Percentiles rank a stretch among this genome's conserved stretches.
phyloP scores from a whole-genome alignment of 2,113 vertebrate genomes.

The Shinisaurus crocodilurus region DNA sequence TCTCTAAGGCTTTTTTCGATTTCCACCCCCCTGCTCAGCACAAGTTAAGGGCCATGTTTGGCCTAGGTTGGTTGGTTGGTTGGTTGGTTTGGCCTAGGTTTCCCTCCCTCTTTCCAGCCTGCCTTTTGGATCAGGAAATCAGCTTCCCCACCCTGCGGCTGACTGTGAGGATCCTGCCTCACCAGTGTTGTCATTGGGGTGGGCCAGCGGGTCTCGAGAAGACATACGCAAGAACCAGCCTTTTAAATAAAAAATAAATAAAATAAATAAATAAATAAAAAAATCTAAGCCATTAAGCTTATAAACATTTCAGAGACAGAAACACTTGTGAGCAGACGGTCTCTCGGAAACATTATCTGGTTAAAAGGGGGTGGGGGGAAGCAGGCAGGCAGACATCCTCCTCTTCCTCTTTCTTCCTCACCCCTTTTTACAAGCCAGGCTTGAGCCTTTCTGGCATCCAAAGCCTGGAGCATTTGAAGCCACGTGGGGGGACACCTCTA shows the following conservation, averaged over 20 bases:
- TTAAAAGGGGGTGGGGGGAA: background rate
- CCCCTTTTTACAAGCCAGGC: background rate
- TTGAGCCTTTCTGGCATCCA: background rate
- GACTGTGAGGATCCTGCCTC: background rate
- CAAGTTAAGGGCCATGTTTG: background rate
- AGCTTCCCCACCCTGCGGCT: no score
- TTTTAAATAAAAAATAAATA: no score
- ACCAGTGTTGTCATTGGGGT: background rate
- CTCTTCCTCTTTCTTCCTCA: background rate
- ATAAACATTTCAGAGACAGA: background rate
- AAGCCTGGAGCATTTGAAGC: background rate
- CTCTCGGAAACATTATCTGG: no score
- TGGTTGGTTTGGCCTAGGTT: background rate
- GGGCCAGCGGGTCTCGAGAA: no score
- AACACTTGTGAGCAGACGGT: background rate
- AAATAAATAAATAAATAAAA: no score
- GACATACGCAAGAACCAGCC: background rate
- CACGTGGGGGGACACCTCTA: background rate
- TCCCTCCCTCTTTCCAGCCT: no score
- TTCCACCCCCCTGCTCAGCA: background rate
- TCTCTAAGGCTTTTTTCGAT: no score
- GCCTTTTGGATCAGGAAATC: background rate
- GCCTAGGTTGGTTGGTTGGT: no score
- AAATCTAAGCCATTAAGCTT: background rate
- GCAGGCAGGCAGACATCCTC: background rate